Evolutionary conservation across 2,797 vertebrate species (phyloP), one percentile per base, ranked within the genome.

Genomic region (Muraenolepis orangiensis): DNA sequence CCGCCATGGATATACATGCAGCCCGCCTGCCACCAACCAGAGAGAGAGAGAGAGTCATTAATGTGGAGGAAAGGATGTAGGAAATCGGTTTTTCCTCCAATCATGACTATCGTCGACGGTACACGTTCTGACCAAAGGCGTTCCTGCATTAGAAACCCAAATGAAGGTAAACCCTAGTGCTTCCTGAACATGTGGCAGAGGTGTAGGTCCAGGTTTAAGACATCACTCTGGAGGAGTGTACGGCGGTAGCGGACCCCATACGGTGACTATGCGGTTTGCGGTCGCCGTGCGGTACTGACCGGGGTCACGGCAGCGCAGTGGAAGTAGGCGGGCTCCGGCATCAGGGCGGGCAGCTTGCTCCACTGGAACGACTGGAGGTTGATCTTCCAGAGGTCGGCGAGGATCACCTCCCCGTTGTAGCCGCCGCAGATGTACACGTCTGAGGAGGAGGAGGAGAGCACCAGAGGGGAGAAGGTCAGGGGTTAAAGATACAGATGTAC

Each of bases 1-100:
- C 98, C 98, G 34, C 98, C 98, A 0, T 99, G 98, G 76, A 99
- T 95, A 71, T 98, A 99, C 98, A 99, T 99, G 85, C 98, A 99
- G 86, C 98, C 98, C 0, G 98, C 96, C 98, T 99, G 66, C 0
- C n/a, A n/a, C n/a, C n/a, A n/a, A n/a, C 18, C 13, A 72, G 61
- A 66, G 74, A 78, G 32, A 1, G 12, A 67, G 28, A 10, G 2
- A 31, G 5, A 31, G 10, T 51, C 0, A 51, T 51, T 20, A 12
- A 20, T 51, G 13, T n/a, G 46, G 46, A 34, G 46, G 46, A 51
- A 51, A 1, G 46, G 0, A 20, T 51, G 46, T 0, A 20, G 46
- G 18, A 6, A 51, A 51, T 51, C 18, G 1, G 16, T 14, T 42
- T 42, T 12, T 42, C 13, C n/a, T 42, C 4, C 11, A 42, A 42